A percentile compares a stretch with the other conserved stretches of the same genome.
Evolutionary conservation across 2,888 invertebrate species (phyloP).

Genomic region (Pandemis cinnamomeana): DNA sequence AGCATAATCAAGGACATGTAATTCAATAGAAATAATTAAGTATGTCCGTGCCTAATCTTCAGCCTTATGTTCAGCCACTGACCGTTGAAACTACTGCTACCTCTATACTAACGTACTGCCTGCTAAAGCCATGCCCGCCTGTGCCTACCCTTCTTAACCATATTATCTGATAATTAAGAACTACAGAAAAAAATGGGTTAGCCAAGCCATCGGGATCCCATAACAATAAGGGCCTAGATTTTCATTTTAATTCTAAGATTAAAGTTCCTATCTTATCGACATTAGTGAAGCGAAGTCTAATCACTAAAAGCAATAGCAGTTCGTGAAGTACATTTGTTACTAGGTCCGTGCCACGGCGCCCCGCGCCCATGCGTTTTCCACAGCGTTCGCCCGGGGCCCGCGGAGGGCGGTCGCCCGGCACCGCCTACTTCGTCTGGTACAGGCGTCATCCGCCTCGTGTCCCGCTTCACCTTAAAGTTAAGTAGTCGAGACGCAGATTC

Average conservation of each 20-base stretch:
- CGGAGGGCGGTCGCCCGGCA: constrained; percentile 81
- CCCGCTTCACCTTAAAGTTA: constrained; percentile 75
- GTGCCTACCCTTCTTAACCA: not conserved
- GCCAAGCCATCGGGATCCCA: not conserved
- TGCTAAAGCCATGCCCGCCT: not conserved
- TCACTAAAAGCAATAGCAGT: constrained; percentile 74
- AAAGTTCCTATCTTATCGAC: constrained; percentile 54
- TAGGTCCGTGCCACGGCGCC: constrained; percentile 77
- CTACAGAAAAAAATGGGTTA: not conserved
- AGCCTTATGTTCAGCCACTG: too few relatives aligned
- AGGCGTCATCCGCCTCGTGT: constrained; percentile 81
- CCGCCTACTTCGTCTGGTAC: constrained; percentile 84
- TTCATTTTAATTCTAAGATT: not conserved
- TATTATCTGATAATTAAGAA: not conserved
- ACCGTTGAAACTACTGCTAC: too few relatives aligned
- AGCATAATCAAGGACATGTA: too few relatives aligned
- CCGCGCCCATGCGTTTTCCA: constrained; percentile 77
- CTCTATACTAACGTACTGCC: too few relatives aligned
- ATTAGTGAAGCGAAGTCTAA: constrained; percentile 56
- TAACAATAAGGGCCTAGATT: not conserved
- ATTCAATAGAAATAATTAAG: too few relatives aligned
- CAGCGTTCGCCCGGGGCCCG: constrained; percentile 78
- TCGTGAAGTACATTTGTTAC: constrained; percentile 81
- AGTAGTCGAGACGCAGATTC: constrained; percentile 61
- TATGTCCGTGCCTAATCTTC: too few relatives aligned